Conservation (phyloP, 2,888 invertebrate genomes). For the Fissipunctia ypsillon region DNA sequence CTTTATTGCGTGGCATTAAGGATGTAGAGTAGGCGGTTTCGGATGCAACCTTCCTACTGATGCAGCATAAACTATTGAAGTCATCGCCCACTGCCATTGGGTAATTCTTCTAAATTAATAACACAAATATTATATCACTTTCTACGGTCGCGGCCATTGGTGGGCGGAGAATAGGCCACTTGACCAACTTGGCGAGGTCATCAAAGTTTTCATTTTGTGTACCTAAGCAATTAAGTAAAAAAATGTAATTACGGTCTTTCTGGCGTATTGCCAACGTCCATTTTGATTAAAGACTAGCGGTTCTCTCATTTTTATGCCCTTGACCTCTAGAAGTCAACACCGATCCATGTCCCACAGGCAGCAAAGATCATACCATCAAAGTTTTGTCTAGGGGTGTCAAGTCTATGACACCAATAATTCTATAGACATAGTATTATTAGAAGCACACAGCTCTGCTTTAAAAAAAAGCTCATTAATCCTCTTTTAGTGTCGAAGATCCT, state of each 20-base stretch:
- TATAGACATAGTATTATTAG: background rate
- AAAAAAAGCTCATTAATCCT: background rate
- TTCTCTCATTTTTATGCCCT: conserved; percentile 14
- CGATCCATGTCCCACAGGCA: background rate
- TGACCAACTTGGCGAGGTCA: conserved; percentile 59
- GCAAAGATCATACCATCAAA: background rate
- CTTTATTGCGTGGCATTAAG: conserved; percentile 19
- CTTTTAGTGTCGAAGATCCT: background rate
- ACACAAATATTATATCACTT: conserved; percentile 53
- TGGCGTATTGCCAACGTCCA: conserved; percentile 48
- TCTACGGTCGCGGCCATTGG: conserved; percentile 48
- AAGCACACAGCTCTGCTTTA: background rate
- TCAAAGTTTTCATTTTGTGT: conserved; percentile 33
- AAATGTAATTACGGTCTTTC: conserved; percentile 28
- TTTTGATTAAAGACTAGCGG: conserved; percentile 23
- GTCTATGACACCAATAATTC: background rate
- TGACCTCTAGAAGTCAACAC: background rate
- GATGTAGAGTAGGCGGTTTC: conserved; percentile 19
- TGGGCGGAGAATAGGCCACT: conserved; percentile 47
- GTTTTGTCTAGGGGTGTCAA: background rate
- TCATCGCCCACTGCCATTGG: conserved; percentile 58
- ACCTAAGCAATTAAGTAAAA: conserved; percentile 27
- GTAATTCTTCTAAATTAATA: conserved; percentile 42
- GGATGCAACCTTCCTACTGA: conserved; percentile 43
- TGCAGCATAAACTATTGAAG: conserved; percentile 29